These are phyloP conservation scores for Gobio occitaniae DNA, from an alignment of 2,797 vertebrate species.

Conservation along the genomic window DNA sequence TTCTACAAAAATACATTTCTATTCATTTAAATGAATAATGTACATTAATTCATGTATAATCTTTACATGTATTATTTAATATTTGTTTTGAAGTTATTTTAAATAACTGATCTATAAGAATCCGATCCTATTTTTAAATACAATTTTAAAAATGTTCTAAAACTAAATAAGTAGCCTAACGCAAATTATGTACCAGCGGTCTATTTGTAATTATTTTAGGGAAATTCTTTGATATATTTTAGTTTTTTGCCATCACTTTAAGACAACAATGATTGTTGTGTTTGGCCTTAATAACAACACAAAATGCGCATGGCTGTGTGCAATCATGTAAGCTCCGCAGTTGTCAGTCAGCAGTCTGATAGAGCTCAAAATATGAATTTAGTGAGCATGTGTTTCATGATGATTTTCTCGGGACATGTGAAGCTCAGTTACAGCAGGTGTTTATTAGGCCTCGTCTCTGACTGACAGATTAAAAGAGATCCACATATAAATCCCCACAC, in stretches of 20 bases:
- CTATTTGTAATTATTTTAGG: not conserved
- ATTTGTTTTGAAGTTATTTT: not conserved
- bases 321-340: not conserved
- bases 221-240: not conserved
- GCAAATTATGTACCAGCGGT: not conserved
- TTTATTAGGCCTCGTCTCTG: slow-evolving; percentile 58
- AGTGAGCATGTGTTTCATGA: not conserved
- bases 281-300: slow-evolving; percentile 20
- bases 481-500: slow-evolving; percentile 63
- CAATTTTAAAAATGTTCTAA: not conserved
- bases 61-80: too few species aligned
- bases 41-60: too few species aligned
- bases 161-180: not conserved
- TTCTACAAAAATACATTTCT: too few species aligned
- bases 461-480: slow-evolving; percentile 62
- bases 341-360: not conserved
- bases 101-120: too few species aligned
- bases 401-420: slow-evolving; percentile 26
- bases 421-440: slow-evolving; percentile 53
- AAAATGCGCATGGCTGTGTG: not conserved
- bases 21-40: too few species aligned
- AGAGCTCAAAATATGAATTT: not conserved
- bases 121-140: not conserved
- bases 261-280: not conserved
- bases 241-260: not conserved